These are phyloP conservation scores for Aurelia coerulea DNA, from an alignment of 30 jellyfish, hydroid and myxozoan species.

Conservation along the genomic window DNA sequence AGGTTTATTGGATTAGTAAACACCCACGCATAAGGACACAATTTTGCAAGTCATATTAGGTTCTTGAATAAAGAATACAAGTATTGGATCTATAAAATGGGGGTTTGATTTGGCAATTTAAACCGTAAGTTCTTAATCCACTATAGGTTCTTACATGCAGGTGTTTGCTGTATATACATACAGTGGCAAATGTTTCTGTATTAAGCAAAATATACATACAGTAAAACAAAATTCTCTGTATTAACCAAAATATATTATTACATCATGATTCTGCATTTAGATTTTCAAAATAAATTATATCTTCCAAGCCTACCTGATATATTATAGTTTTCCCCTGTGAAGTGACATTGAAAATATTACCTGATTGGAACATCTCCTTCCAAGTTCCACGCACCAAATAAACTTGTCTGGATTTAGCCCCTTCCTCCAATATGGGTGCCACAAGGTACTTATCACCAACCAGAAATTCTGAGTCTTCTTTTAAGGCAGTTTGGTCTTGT, in stretches of 20 bases:
- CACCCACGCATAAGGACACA: no score
- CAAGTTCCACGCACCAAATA: constrained; percentile 83
- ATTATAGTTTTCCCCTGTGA: constrained; percentile 34
- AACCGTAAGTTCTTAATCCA: no score
- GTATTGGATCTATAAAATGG: no score
- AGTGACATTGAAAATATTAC: constrained; percentile 29
- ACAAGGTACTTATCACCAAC: constrained; percentile 79
- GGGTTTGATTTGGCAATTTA: no score
- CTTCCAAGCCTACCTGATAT: constrained; percentile 64
- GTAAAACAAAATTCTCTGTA: neutral
- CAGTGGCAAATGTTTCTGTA: no score
- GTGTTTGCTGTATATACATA: no score
- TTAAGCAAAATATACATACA: no score
- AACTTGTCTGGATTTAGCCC: constrained; percentile 44
- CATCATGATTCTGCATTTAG: neutral
- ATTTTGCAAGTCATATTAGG: no score
- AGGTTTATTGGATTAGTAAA: no score
- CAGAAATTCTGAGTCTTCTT: constrained; percentile 72
- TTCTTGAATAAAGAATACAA: no score
- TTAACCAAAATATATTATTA: neutral
- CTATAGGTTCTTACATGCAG: no score
- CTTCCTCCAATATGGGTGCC: constrained; percentile 87
- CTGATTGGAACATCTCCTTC: constrained; percentile 83
- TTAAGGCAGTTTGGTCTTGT: constrained; percentile 55
- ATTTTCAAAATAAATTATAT: constrained; percentile 64